Evolutionary conservation across 1,140 invertebrate genomes (phyloP), one percentile per base, ranked within the genome.

Genomic region (Macrotrachela quadricornifera): DNA sequence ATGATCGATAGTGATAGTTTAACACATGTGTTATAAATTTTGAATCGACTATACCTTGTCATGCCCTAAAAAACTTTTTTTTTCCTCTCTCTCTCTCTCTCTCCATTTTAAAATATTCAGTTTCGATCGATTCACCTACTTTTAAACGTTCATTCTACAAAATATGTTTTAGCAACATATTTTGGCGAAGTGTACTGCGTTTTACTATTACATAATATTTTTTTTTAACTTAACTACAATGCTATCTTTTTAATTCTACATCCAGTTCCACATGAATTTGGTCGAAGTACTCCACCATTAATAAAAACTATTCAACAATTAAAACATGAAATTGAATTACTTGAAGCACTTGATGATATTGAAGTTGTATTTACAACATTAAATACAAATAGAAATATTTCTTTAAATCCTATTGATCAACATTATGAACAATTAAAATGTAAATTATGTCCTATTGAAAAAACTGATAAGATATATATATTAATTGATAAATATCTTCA

Each of bases 401-500:
- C 3, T 46, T 16, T 46, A 15, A 67, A 68, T 50, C 67, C 67
- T n/a, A 53, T 69, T 18, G 67, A 69, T 55, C 53, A 62, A 49
- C 64, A 68, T 51, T 69, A 69, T 49, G 59, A 66, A 39, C 56
- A 63, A 10, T 59, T 69, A 9, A 58, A 65, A 30, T 68, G 66
- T 61, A 51, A 59, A 2, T 49, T 69, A n/a, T 37, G 51, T 45
- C 14, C 50, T 44, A 49, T 59, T 55, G 18, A 42, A 11, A 42
- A 42, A 14, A 15, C 40, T 2, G 4, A 11, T 42, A 10, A 14
- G 1, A 42, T 42, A 4, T 42, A 15, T 14, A 3, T 4, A 15
- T 14, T 42, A 42, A 76, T 91, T 38, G 56, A 78, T 42, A 73
- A 78, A 48, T 92, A 91, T 63, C 73, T 86, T 0, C 72, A 74